phyloP scores from a whole-genome alignment of 2,888 invertebrate genomes.

The Boloria selene region DNA sequence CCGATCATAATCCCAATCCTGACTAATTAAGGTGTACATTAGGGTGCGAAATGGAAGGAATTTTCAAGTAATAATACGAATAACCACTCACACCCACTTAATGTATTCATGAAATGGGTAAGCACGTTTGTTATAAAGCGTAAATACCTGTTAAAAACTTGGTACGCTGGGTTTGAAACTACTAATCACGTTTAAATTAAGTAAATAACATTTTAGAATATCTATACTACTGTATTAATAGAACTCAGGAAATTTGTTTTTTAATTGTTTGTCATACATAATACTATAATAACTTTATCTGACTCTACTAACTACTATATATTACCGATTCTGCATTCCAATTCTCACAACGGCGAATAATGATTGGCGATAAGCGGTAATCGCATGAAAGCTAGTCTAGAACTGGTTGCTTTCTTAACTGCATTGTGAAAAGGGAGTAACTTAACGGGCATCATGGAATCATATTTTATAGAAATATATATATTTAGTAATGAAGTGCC shows the following conservation, averaged over 20 bases:
- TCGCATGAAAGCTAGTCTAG: slow-evolving; percentile 36
- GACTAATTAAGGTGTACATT: slow-evolving; percentile 68
- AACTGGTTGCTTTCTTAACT: slow-evolving; percentile 38
- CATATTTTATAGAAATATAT: slow-evolving; percentile 34
- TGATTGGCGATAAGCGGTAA: slow-evolving; percentile 39
- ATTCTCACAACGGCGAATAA: slow-evolving; percentile 36
- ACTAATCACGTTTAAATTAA: background rate
- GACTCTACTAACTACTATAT: slow-evolving; percentile 23
- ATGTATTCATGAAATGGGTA: slow-evolving; percentile 22
- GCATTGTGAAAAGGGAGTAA: slow-evolving; percentile 34
- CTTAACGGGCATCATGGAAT: slow-evolving; percentile 36
- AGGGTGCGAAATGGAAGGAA: slow-evolving; percentile 65
- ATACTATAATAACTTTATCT: slow-evolving; percentile 5
- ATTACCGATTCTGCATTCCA: slow-evolving; percentile 36
- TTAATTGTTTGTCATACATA: background rate
- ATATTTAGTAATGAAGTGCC: slow-evolving; percentile 34
- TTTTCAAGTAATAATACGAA: slow-evolving; percentile 52
- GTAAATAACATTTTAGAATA: too few species aligned
- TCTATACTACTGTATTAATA: background rate
- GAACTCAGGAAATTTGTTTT: background rate
- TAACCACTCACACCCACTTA: slow-evolving; percentile 25
- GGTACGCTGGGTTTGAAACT: background rate
- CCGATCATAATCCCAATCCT: slow-evolving; percentile 65
- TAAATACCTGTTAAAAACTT: slow-evolving; percentile 6
- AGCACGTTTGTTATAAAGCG: slow-evolving; percentile 4